A percentile compares a stretch with the other conserved stretches of the same genome.
Conservation (phyloP, 1,140 invertebrate genomes). For the Camponotus floridanus region DNA sequence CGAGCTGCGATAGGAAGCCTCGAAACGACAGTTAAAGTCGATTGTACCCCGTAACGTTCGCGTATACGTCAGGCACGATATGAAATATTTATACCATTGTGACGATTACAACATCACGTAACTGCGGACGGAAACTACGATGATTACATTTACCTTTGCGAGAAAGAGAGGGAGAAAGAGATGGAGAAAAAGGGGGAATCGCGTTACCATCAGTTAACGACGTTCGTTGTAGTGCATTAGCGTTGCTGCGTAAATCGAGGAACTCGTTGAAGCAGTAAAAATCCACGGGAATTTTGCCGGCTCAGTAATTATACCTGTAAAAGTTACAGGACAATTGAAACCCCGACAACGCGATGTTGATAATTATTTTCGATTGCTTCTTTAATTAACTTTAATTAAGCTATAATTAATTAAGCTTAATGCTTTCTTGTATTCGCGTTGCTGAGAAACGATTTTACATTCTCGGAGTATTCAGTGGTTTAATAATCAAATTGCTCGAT, state of each 20-base stretch:
- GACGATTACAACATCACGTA: slow-evolving; percentile 63
- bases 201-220: slow-evolving; percentile 47
- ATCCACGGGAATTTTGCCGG: slow-evolving; percentile 38
- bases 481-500: not conserved
- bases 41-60: slow-evolving; percentile 50
- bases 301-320: slow-evolving; percentile 36
- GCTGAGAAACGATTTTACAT: not conserved
- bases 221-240: slow-evolving; percentile 27
- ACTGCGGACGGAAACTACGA: slow-evolving; percentile 41
- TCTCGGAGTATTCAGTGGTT: not conserved
- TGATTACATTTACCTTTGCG: slow-evolving; percentile 65
- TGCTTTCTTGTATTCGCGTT: not conserved
- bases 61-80: not conserved
- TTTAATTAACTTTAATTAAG: slow-evolving; percentile 23
- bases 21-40: slow-evolving; percentile 64
- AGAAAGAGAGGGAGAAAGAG: not conserved
- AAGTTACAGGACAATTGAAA: slow-evolving; percentile 36
- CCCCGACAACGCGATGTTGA: slow-evolving; percentile 4
- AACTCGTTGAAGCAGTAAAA: slow-evolving; percentile 1
- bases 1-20: slow-evolving; percentile 57
- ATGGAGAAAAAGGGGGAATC: not conserved
- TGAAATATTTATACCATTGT: slow-evolving; percentile 58
- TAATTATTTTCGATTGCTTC: slow-evolving; percentile 16
- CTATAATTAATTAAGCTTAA: slow-evolving; percentile 1
- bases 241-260: slow-evolving; percentile 32